phyloP scores from a whole-genome alignment of 2,888 invertebrate genomes.

The Agrilus mali region DNA sequence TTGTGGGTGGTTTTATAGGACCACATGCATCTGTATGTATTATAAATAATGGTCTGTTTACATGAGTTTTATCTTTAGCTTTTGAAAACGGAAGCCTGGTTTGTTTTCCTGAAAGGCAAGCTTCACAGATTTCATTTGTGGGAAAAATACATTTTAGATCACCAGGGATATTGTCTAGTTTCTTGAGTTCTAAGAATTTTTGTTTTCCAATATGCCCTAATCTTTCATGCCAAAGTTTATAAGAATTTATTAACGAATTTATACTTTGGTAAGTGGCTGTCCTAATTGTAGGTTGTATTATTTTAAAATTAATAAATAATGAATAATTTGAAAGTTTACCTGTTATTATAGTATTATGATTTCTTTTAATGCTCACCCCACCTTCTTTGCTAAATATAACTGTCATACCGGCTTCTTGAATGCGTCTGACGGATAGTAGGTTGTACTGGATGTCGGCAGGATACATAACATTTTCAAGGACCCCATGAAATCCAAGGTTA shows the following conservation, averaged over 20 bases:
- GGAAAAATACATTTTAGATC: too few relatives aligned
- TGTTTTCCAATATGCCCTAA: constrained; percentile 19
- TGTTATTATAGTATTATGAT: constrained; percentile 13
- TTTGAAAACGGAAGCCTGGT: constrained; percentile 6
- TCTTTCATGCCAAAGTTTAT: constrained; percentile 20
- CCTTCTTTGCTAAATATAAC: constrained; percentile 18
- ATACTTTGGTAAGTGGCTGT: too few relatives aligned
- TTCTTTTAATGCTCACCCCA: constrained; percentile 16
- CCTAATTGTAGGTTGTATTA: too few relatives aligned
- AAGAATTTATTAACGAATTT: constrained; percentile 1
- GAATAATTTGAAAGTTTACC: constrained; percentile 10
- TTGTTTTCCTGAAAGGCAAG: constrained; percentile 10
- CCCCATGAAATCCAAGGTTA: constrained; percentile 13
- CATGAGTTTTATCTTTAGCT: constrained; percentile 8
- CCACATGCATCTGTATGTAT: too few relatives aligned
- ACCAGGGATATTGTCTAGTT: constrained; percentile 15
- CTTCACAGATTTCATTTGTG: constrained; percentile 12
- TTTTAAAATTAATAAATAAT: too few relatives aligned
- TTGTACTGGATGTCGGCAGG: constrained; percentile 22
- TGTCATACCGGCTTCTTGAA: constrained; percentile 19
- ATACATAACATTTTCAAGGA: constrained; percentile 18
- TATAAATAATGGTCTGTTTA: constrained; percentile 4
- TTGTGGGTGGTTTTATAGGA: too few relatives aligned
- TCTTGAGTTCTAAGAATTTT: constrained; percentile 17
- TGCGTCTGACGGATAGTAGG: constrained; percentile 17